Evolutionary conservation across 2,797 vertebrate genomes (phyloP).

Genomic region (Rhinophrynus dorsalis): DNA sequence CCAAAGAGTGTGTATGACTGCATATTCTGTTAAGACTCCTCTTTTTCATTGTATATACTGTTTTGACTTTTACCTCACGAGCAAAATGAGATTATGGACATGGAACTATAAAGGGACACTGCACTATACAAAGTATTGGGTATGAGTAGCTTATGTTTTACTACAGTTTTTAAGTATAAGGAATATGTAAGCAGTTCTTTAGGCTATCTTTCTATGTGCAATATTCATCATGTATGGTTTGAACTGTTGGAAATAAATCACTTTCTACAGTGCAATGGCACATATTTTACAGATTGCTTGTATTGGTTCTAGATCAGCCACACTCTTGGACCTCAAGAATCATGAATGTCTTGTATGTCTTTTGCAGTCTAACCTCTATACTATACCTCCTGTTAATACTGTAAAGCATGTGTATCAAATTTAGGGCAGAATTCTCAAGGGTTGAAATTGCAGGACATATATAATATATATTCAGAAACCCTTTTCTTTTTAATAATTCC

Average conservation of each 20-base stretch:
- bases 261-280: constrained; percentile 13
- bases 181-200: background rate
- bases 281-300: no score
- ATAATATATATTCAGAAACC: no score
- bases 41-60: background rate
- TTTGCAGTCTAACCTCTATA: no score
- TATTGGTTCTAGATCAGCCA: no score
- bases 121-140: background rate
- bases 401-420: no score
- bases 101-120: background rate
- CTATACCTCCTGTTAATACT: no score
- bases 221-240: constrained; percentile 32
- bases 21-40: background rate
- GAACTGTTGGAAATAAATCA: constrained; percentile 25
- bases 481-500: no score
- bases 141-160: background rate
- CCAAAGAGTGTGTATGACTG: background rate
- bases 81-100: background rate
- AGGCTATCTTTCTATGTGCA: constrained; percentile 23
- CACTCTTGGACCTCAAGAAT: no score
- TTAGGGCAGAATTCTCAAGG: no score
- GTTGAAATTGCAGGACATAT: no score
- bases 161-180: background rate
- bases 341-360: no score
- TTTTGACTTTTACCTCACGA: background rate